phyloP scores from a whole-genome alignment of 1,140 invertebrate species.

The Drosophila arizonae region DNA sequence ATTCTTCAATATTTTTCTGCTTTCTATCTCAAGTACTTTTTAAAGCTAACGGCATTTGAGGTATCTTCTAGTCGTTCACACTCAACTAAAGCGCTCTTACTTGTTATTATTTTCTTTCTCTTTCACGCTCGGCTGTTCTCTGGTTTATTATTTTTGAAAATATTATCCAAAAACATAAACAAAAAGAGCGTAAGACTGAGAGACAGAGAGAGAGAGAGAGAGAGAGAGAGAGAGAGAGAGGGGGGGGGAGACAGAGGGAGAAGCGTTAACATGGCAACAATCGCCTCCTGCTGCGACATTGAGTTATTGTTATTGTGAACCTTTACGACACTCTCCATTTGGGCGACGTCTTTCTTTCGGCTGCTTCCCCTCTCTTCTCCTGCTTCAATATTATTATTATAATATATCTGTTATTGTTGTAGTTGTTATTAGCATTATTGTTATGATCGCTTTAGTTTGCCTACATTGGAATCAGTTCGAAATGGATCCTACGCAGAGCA shows the following conservation, averaged over 20 bases:
- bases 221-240: not conserved
- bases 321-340: constrained; percentile 76
- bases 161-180: constrained; percentile 35
- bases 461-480: constrained; percentile 8
- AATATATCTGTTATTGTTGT: constrained; percentile 13
- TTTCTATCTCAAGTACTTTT: too few species aligned
- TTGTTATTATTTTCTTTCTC: not conserved
- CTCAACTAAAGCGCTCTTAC: not conserved
- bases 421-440: constrained; percentile 22
- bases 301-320: constrained; percentile 82
- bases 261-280: constrained; percentile 83
- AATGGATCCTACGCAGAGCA: constrained; percentile 13
- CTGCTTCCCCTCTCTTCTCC: not conserved
- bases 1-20: too few species aligned
- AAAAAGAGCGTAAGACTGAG: not conserved
- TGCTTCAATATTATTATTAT: constrained; percentile 1
- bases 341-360: constrained; percentile 11
- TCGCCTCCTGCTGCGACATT: constrained; percentile 79
- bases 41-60: too few species aligned
- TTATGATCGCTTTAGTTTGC: constrained; percentile 16
- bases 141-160: constrained; percentile 14
- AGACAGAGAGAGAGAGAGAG: too few species aligned
- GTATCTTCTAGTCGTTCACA: too few species aligned
- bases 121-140: constrained; percentile 3
- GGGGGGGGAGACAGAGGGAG: constrained; percentile 48